These are phyloP conservation scores for Laspeyria flexula DNA, from an alignment of 2,888 invertebrate species.

Conservation along the genomic window DNA sequence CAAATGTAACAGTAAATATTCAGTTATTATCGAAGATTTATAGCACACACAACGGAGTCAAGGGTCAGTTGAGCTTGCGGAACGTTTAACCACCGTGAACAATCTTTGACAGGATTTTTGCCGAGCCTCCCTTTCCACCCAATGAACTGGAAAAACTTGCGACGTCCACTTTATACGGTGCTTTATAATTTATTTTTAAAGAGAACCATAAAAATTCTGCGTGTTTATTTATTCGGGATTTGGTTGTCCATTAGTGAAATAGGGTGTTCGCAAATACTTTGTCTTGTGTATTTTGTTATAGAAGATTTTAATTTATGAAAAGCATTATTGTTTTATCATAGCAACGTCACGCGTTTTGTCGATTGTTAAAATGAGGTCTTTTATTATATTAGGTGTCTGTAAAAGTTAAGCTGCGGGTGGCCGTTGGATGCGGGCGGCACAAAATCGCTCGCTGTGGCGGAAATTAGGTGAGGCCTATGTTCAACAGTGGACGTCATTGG, in stretches of 20 bases:
- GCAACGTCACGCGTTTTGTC: too few relatives aligned
- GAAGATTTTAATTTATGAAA: too few relatives aligned
- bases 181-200: conserved; percentile 20
- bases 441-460: too few relatives aligned
- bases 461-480: too few relatives aligned
- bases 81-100: conserved; percentile 38
- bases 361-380: too few relatives aligned
- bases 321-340: too few relatives aligned
- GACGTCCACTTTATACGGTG: conserved; percentile 16
- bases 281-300: not conserved
- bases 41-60: conserved; percentile 12
- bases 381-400: too few relatives aligned
- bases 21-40: not conserved
- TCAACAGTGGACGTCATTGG: too few relatives aligned
- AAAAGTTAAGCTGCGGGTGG: too few relatives aligned
- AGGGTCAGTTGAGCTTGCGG: conserved; percentile 21
- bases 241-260: not conserved
- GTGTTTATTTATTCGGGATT: conserved; percentile 1
- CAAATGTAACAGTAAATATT: too few relatives aligned
- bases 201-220: not conserved
- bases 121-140: conserved; percentile 34
- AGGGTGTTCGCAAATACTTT: not conserved
- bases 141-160: conserved; percentile 50
- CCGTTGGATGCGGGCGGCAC: too few relatives aligned
- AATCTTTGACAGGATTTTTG: conserved; percentile 60